Conservation (phyloP, 2,113 vertebrate species). For the Dasyornis broadbenti region DNA sequence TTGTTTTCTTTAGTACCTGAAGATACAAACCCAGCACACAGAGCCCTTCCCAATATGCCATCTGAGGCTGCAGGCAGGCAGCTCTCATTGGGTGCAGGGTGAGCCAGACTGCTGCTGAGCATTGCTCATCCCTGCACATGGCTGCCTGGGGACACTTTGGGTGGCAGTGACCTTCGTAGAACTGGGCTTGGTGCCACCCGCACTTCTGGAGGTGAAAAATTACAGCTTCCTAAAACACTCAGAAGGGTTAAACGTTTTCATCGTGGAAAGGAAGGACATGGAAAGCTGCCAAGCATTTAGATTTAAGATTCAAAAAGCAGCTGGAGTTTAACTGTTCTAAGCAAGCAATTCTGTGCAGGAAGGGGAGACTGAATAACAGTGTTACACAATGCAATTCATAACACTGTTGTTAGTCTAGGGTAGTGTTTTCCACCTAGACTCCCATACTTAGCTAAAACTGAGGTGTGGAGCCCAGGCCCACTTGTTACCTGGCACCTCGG, state of each 20-base stretch:
- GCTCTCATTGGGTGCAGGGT: not conserved
- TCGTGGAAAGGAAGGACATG: not conserved
- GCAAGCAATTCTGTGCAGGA: not conserved
- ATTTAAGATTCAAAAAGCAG: constrained; percentile 4
- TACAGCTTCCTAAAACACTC: not conserved
- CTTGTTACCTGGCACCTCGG: fast-evolving
- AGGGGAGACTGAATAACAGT: not conserved
- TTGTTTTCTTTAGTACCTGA: not conserved
- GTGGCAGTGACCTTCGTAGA: not conserved
- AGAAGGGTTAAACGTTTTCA: not conserved
- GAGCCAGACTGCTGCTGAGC: not conserved
- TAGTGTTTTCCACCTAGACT: not conserved
- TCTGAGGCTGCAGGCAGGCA: not conserved
- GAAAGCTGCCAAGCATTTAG: not conserved
- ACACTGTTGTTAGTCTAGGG: not conserved
- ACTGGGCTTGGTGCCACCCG: not conserved
- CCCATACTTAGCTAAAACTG: not conserved
- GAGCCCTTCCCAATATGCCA: not conserved
- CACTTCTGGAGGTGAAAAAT: not conserved
- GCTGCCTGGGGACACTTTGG: not conserved
- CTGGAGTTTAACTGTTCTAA: not conserved
- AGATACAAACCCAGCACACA: not conserved
- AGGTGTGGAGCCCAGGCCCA: not conserved
- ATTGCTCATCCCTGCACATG: fast-evolving
- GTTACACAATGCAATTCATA: not conserved